Evolutionary conservation across 2,888 invertebrate genomes (phyloP), one percentile per base, ranked within the genome.

Genomic region (Pristionchus fissidentatus): DNA sequence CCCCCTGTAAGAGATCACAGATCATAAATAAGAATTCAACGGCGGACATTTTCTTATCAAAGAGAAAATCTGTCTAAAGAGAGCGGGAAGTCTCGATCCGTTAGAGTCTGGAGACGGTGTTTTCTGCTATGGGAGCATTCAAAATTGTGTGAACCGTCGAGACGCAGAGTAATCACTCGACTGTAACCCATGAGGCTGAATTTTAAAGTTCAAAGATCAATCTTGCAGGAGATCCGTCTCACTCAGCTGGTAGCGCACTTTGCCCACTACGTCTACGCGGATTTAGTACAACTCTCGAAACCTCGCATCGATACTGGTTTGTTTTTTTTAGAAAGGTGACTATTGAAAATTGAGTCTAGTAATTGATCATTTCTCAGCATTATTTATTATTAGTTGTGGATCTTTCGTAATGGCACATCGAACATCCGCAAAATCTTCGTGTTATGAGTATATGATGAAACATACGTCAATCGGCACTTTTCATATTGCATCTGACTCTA

Each of bases 201-300:
- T n/a, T 29, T 57, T 57, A 35, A 32, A 78, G 78, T 41, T 60
- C 43, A 80, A 43, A 60, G 62, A 81, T 81, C 60, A 81, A 32
- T 43, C 10, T 46, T 46, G n/a, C 62, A 81, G 80, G 62, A 83
- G 35, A 83, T 83, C 41, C 52, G 70, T 3, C 52, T 83, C 26
- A 83, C 83, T 15, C 83, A 83, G 29, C 73, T 97, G 95, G 95
- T 85, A 0, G 77, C 84, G 19, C 84, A 84, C 55, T 86, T 86
- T 82, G 77, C 84, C 0, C 86, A 87, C 55, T 86, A 86, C 73
- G 81, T 87, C 49, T 86, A 87, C 82, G 62, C 80, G n/a, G 87
- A 87, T 55, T 52, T 87, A 57, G 89, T 94, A 94, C 84, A 95
- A 95, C 87, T 94, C 94, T 0, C 95, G 19, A 83, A 83, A 46